These are phyloP conservation scores for Malurus alboscapulatus DNA, from an alignment of 2,113 vertebrate species.

Conservation along the genomic window DNA sequence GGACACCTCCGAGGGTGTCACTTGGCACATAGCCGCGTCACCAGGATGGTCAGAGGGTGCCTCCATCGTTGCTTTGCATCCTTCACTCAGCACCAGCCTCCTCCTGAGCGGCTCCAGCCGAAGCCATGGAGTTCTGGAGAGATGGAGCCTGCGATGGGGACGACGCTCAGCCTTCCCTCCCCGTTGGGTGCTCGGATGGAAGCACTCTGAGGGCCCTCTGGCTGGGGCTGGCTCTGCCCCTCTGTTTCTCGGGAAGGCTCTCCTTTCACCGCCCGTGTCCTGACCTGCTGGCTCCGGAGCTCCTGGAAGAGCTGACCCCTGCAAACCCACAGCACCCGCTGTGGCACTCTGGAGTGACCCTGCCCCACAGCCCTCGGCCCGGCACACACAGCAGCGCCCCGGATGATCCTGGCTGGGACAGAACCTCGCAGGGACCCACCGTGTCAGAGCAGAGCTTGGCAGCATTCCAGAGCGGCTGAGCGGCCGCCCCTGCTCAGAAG, in stretches of 20 bases:
- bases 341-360: neutral
- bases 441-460: neutral
- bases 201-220: neutral
- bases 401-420: fast-evolving
- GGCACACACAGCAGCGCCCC: neutral
- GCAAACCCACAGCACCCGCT: neutral
- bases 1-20: neutral
- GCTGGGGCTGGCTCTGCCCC: neutral
- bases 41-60: neutral
- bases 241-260: neutral
- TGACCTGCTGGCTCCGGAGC: fast-evolving
- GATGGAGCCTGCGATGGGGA: neutral
- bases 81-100: neutral
- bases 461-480: neutral
- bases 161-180: neutral
- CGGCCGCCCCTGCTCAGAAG: neutral
- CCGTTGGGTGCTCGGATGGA: neutral
- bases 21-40: neutral
- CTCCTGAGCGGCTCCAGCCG: neutral
- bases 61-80: neutral
- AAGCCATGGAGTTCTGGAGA: neutral
- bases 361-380: neutral
- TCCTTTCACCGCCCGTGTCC: fast-evolving
- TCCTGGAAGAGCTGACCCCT: neutral
- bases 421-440: neutral